Conservation (phyloP, 2,113 vertebrate genomes). For the Vanacampus margaritifer region DNA sequence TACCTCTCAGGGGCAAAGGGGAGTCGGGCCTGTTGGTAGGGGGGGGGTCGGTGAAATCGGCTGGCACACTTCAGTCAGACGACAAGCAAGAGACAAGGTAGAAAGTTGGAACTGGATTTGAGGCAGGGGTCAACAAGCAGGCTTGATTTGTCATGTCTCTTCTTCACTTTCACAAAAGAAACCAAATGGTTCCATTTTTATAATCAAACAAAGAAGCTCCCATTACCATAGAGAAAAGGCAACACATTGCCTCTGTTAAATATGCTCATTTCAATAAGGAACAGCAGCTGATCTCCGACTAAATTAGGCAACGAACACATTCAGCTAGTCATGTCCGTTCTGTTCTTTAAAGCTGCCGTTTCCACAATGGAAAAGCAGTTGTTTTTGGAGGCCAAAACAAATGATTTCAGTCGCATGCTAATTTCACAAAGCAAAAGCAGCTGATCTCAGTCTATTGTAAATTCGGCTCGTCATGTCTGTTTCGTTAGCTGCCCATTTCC, state of each 20-base stretch:
- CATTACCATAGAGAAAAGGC: neutral
- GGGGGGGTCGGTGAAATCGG: constrained; percentile 7
- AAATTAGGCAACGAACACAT: neutral
- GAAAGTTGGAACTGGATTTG: neutral
- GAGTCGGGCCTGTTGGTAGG: constrained; percentile 3
- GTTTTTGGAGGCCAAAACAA: neutral
- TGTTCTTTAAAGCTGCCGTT: neutral
- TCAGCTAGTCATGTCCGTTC: neutral
- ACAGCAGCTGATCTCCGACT: neutral
- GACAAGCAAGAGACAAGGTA: neutral
- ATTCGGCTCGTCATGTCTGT: neutral
- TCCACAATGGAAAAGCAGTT: neutral
- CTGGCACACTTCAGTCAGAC: constrained; percentile 14
- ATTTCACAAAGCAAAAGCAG: neutral
- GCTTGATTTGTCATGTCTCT: neutral
- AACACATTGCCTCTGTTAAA: neutral
- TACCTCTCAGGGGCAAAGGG: neutral
- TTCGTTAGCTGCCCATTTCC: neutral
- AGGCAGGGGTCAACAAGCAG: neutral
- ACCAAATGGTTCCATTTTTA: too few species aligned
- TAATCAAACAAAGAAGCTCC: too few species aligned
- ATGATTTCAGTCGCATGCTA: neutral
- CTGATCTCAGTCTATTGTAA: neutral
- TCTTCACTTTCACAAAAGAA: neutral
- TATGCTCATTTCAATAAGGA: neutral